A percentile compares a stretch with the other conserved stretches of the same genome.
phyloP scores from a whole-genome alignment of 2,797 vertebrate genomes.

The Denticeps clupeoides region DNA sequence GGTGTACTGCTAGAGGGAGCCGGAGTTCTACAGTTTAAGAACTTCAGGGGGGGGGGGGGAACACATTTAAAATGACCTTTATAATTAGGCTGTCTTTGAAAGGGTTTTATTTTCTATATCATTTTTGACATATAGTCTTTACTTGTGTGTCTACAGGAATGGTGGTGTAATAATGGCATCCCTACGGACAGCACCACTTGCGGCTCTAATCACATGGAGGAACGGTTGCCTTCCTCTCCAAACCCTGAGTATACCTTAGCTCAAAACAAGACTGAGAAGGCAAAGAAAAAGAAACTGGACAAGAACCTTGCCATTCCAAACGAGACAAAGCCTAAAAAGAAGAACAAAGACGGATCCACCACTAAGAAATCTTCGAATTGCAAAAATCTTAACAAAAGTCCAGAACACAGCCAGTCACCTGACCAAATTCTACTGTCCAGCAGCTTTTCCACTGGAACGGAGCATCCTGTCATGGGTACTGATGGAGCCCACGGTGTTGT shows the following conservation, averaged over 20 bases:
- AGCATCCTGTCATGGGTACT: too few species aligned
- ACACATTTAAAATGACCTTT: too few species aligned
- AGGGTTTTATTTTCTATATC: background rate
- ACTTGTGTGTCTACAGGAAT: constrained; percentile 15
- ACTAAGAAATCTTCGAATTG: constrained; percentile 2
- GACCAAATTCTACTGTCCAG: background rate
- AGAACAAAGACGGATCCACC: background rate
- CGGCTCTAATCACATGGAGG: constrained; percentile 18
- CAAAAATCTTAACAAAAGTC: constrained; percentile 13
- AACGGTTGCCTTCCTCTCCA: constrained; percentile 3
- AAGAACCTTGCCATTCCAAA: constrained; percentile 3
- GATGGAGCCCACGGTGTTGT: too few species aligned
- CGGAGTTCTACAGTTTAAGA: too few species aligned
- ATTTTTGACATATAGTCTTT: background rate
- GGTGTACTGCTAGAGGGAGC: too few species aligned
- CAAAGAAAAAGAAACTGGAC: constrained; percentile 2
- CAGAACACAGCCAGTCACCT: background rate
- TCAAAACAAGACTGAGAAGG: background rate
- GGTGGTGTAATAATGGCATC: constrained; percentile 10
- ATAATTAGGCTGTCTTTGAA: too few species aligned
- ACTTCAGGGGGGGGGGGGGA: too few species aligned
- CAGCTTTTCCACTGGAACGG: too few species aligned
- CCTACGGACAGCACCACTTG: constrained; percentile 16
- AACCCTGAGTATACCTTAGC: background rate
- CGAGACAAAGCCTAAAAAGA: constrained; percentile 13